Percentiles rank a stretch among this genome's conserved stretches.
Conservation (phyloP, 2,888 invertebrate species). For the Eledona agricola region DNA sequence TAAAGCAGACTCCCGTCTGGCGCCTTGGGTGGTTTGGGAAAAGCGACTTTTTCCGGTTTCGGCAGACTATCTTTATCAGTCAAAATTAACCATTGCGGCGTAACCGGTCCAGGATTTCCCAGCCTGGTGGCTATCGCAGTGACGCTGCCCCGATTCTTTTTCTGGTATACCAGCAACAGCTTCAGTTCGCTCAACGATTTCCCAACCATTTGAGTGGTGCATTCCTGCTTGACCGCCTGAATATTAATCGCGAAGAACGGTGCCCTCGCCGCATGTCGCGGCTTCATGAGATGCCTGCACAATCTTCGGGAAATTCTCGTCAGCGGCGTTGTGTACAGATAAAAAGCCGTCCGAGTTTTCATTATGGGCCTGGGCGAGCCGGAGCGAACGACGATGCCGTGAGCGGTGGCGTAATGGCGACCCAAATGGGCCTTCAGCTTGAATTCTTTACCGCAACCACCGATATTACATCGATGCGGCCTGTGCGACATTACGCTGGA, state of each 20-base stretch:
- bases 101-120: slow-evolving; percentile 68
- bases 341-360: slow-evolving; percentile 97
- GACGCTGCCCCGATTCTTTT: slow-evolving; percentile 72
- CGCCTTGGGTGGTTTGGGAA: slow-evolving; percentile 91
- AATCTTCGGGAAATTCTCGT: slow-evolving; percentile 89
- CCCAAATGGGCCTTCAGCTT: slow-evolving; percentile 94
- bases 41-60: slow-evolving; percentile 81
- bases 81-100: slow-evolving; percentile 75
- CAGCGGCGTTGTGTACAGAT: slow-evolving; percentile 89
- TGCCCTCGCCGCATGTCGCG: slow-evolving; percentile 87
- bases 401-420: slow-evolving; percentile 92
- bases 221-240: slow-evolving; percentile 83
- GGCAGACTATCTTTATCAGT: slow-evolving; percentile 82
- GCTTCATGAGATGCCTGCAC: slow-evolving; percentile 82
- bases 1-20: slow-evolving; percentile 89
- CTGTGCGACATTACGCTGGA: slow-evolving; percentile 70
- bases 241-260: slow-evolving; percentile 83
- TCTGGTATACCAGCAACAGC: slow-evolving; percentile 66
- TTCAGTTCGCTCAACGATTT: slow-evolving; percentile 67
- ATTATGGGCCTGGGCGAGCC: slow-evolving; percentile 91
- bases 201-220: slow-evolving; percentile 69
- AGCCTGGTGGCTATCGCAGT: slow-evolving; percentile 76
- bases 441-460: slow-evolving; percentile 95
- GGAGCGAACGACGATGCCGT: slow-evolving; percentile 78
- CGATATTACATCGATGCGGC: slow-evolving; percentile 88